Conservation (phyloP, 2,888 invertebrate genomes). For the Metacarcinus magister region DNA sequence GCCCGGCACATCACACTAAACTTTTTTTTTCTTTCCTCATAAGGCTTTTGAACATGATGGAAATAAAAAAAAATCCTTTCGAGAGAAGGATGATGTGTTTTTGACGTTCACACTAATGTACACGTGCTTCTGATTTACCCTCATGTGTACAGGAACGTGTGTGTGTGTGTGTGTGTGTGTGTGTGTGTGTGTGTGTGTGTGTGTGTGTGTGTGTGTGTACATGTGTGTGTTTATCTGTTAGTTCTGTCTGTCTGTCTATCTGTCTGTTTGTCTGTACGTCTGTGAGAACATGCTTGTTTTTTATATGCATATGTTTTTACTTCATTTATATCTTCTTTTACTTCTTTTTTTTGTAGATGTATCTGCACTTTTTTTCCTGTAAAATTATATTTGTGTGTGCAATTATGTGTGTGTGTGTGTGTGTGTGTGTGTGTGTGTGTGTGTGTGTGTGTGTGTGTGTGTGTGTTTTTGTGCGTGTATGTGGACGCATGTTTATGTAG, state of each 20-base stretch:
- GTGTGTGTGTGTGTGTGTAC: background rate
- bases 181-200: slow-evolving; percentile 40
- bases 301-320: too few species aligned
- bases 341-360: background rate
- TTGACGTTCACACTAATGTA: background rate
- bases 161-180: slow-evolving; percentile 29
- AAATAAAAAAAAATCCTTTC: background rate
- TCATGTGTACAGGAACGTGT: background rate
- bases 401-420: background rate
- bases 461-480: too few species aligned
- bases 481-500: too few species aligned
- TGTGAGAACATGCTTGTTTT: too few species aligned
- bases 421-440: background rate
- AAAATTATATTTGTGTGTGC: background rate
- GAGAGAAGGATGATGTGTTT: background rate
- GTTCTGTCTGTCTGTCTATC: too few species aligned
- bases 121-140: background rate
- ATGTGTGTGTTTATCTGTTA: too few species aligned
- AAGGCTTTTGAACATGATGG: background rate
- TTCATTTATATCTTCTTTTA: background rate
- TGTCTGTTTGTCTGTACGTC: too few species aligned
- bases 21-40: background rate
- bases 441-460: too few species aligned
- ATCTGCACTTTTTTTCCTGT: too few species aligned
- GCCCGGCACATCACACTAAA: background rate